Base-by-base conservation (phyloP, 2,888 invertebrate genomes). In the Ormyrus thymus region DNA sequence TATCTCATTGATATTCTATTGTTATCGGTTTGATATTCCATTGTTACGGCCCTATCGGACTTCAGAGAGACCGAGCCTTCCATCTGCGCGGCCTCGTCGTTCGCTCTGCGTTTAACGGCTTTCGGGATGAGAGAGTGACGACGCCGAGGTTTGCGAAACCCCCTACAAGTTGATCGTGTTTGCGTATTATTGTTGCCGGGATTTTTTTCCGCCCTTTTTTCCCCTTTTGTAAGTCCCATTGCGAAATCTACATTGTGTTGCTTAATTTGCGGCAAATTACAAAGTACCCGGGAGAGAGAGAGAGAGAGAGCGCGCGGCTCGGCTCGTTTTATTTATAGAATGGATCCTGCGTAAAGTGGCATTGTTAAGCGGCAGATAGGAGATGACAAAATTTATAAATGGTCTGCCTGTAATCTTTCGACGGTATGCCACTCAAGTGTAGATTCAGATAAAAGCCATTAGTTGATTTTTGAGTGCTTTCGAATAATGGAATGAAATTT, bases 1-100 rank as follows among this genome's bases (percentile, higher is more conserved):
- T 81, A 81, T 81, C 80, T 75, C 77, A 69, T 76, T 80, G 80
- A 78, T 80, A 80, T 78, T 79, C 81, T 66, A 81, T 81, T 81
- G 78, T 81, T 81, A 79, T 79, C 77, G 62, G 53, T 55, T 59
- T 69, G 64, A 79, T 81, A 80, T 80, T 77, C 80, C 71, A 82
- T 80, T 81, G 76, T 81, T 81, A 56, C 13, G 15, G 59, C 50
- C 45, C 51, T 71, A 51, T 51, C 43, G 15, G 62, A 53, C 53
- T 53, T 62, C 50, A 46, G 45, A 53, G 29, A 72, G 53, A 7
- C 62, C 51, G 29, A 59, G 10, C 5, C 56, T 64, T 64, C 58
- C 11, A 76, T 70, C 56, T 50, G n/a, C n/a, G 13, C 51, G 29
- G 45, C 64, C 50, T 15, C 61, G 62, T 69, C 66, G 58, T 53